Conservation (phyloP, 2,888 invertebrate species). For the Lasioglossum malachurum region DNA sequence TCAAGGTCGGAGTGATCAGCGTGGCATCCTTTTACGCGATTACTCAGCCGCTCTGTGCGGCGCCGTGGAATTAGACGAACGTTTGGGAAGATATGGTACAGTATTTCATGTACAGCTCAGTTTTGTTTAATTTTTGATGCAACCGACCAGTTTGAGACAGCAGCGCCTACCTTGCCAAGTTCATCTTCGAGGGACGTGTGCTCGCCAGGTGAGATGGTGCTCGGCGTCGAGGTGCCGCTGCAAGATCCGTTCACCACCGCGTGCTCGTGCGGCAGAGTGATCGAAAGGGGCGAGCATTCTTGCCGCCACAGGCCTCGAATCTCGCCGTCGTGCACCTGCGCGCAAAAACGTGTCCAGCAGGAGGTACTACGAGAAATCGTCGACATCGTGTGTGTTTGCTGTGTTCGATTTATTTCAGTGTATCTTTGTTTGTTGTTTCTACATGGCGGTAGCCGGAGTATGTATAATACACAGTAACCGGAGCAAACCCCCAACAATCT, state of each 20-base stretch:
- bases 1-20: not conserved
- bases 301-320: conserved; percentile 79
- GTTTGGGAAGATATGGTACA: not conserved
- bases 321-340: conserved; percentile 79
- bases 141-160: not conserved
- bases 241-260: conserved; percentile 79
- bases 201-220: conserved; percentile 85
- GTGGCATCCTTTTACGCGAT: not conserved
- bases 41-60: not conserved
- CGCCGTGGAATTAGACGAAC: not conserved
- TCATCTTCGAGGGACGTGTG: conserved; percentile 82
- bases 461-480: not conserved
- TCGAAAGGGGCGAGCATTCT: conserved; percentile 82
- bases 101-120: not conserved
- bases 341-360: conserved; percentile 64
- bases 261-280: conserved; percentile 79
- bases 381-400: conserved; percentile 18
- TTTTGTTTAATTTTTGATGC: not conserved
- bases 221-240: conserved; percentile 85
- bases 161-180: conserved; percentile 78
- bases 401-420: conserved; percentile 28
- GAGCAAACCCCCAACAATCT: not conserved
- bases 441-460: conserved; percentile 3
- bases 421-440: conserved; percentile 6
- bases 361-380: conserved; percentile 57